Conservation (phyloP, 1,140 invertebrate species). For the Planococcus citri region DNA sequence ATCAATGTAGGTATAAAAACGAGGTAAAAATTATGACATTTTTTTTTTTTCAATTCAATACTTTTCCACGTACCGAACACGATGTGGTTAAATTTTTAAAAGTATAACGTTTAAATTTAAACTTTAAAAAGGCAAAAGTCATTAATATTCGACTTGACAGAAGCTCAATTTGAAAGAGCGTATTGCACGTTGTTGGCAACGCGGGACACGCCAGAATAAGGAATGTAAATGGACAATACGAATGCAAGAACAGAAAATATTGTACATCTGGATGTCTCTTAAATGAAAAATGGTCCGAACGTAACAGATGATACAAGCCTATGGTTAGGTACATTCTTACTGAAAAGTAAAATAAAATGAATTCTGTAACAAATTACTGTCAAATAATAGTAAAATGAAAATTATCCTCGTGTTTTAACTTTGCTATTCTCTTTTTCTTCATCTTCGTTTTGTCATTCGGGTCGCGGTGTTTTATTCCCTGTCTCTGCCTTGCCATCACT, state of each 20-base stretch:
- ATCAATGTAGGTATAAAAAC: too few species aligned
- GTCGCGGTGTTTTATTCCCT: not conserved
- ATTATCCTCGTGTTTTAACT: not conserved
- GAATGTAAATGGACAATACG: conserved; percentile 4
- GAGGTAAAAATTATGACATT: too few species aligned
- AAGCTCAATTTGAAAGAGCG: not conserved
- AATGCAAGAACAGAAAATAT: not conserved
- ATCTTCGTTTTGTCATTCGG: not conserved
- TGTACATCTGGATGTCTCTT: not conserved
- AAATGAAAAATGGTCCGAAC: conserved; percentile 2
- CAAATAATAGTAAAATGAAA: conserved; percentile 8
- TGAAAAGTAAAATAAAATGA: conserved; percentile 2
- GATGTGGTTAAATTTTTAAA: not conserved
- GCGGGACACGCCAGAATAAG: not conserved
- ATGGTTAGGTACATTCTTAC: not conserved
- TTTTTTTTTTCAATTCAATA: too few species aligned
- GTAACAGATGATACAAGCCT: not conserved
- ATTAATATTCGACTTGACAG: not conserved
- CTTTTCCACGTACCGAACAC: too few species aligned
- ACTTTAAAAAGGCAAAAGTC: not conserved
- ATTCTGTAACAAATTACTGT: conserved; percentile 3
- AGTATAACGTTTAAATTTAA: not conserved
- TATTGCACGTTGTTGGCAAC: too few species aligned
- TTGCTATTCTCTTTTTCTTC: not conserved
- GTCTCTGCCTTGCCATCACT: not conserved